These are phyloP conservation scores for Anguilla megastoma DNA, from an alignment of 2,797 vertebrate genomes.

Conservation along the genomic window DNA sequence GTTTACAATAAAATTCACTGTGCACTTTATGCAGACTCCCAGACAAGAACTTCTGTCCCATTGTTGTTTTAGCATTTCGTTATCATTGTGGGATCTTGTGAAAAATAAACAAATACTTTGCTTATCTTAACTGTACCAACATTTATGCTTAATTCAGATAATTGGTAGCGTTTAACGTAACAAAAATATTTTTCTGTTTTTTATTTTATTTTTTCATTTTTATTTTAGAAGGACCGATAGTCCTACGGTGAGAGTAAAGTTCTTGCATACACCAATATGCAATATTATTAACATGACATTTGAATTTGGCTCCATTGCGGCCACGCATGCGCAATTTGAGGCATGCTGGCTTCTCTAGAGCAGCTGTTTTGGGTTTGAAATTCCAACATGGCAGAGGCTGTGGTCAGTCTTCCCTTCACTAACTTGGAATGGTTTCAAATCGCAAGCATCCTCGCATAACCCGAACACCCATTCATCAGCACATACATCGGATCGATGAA, in stretches of 20 bases:
- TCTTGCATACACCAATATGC: neutral
- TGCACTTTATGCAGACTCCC: neutral
- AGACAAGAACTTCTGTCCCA: neutral
- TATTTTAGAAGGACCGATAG: neutral
- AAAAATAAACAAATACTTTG: neutral
- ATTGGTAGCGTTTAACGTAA: neutral
- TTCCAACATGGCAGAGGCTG: conserved; percentile 99
- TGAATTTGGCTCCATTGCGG: conserved; percentile 89
- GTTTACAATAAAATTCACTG: neutral
- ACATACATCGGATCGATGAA: conserved; percentile 83
- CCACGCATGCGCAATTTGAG: conserved; percentile 88
- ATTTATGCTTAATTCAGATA: neutral
- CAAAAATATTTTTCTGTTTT: neutral
- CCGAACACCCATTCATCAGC: conserved; percentile 78
- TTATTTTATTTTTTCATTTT: neutral
- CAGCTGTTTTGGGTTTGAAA: conserved; percentile 98
- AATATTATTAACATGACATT: conserved; percentile 61
- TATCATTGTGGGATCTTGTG: neutral
- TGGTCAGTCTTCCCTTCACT: conserved; percentile 90
- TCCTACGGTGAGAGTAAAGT: neutral
- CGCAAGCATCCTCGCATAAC: conserved; percentile 83
- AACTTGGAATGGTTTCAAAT: conserved; percentile 97
- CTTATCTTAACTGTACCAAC: neutral
- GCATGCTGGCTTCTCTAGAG: conserved; percentile 86
- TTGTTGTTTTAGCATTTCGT: neutral